Conservation (phyloP, 2,797 vertebrate genomes). For the Gorsachius magnificus region DNA sequence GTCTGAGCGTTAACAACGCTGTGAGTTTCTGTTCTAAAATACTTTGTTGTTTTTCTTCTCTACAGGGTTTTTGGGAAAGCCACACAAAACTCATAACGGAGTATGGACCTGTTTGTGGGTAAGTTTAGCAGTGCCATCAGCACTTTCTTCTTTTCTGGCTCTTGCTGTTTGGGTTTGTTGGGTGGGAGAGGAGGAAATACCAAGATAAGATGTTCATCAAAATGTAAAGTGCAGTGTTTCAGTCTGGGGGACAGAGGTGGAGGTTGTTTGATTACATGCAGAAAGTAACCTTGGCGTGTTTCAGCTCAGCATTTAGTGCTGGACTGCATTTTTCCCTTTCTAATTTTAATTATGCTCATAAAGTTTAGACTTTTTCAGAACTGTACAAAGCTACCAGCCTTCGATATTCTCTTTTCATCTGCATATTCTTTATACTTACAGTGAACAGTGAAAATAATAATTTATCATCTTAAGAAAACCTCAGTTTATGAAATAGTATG, state of each 20-base stretch:
- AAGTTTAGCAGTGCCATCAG: constrained; percentile 56
- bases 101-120: constrained; percentile 91
- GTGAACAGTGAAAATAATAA: constrained; percentile 17
- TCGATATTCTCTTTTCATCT: constrained; percentile 19
- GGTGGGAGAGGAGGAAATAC: neutral
- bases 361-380: constrained; percentile 7
- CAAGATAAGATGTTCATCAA: neutral
- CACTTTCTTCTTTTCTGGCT: neutral
- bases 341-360: neutral
- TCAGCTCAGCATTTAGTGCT: neutral
- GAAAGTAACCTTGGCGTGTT: neutral
- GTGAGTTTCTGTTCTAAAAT: constrained; percentile 13
- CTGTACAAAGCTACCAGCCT: neutral
- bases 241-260: neutral
- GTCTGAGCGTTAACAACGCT: neutral
- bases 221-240: neutral
- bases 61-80: constrained; percentile 86
- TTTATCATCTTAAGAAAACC: neutral
- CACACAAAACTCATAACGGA: constrained; percentile 81
- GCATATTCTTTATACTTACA: neutral
- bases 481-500: neutral
- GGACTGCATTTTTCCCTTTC: neutral
- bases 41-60: constrained; percentile 21
- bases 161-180: neutral
- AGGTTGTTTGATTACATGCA: neutral